A percentile compares a stretch with the other conserved stretches of the same genome.
These are phyloP conservation scores for Verasper variegatus DNA, from an alignment of 2,113 vertebrate genomes.

Conservation along the genomic window DNA sequence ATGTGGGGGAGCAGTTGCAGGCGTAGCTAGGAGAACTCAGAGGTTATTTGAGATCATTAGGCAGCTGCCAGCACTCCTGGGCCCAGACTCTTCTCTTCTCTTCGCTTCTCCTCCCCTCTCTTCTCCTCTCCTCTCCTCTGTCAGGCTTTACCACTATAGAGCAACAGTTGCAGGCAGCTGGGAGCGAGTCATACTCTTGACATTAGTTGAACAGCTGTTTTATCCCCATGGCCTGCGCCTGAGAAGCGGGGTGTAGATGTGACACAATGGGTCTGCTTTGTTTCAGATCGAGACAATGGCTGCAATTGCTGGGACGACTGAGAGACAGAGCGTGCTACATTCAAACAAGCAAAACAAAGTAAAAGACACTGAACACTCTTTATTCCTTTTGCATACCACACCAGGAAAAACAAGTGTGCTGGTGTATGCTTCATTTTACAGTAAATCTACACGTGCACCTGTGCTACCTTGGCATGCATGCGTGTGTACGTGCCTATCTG, in stretches of 20 bases:
- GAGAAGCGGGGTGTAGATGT: conserved; percentile 48
- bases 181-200: conserved; percentile 61
- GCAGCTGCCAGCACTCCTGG: conserved; percentile 72
- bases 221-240: conserved; percentile 53
- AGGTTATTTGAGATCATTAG: conserved; percentile 81
- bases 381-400: conserved; percentile 13
- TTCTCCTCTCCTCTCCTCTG: conserved; percentile 33
- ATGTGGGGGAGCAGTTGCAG: conserved; percentile 71
- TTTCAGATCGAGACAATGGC: conserved; percentile 68
- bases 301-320: conserved; percentile 45
- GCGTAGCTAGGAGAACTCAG: conserved; percentile 74
- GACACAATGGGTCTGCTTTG: conserved; percentile 74
- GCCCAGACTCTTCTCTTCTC: conserved; percentile 33
- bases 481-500: conserved; percentile 33
- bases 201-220: conserved; percentile 77
- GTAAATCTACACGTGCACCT: conserved; percentile 20
- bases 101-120: conserved; percentile 15
- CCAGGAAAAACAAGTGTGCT: background rate
- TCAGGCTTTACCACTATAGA: conserved; percentile 47
- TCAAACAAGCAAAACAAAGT: conserved; percentile 23
- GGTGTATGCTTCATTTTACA: background rate
- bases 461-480: conserved; percentile 3
- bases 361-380: conserved; percentile 14
- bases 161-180: conserved; percentile 79
- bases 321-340: conserved; percentile 11